A percentile compares a stretch with the other conserved stretches of the same genome.
These are phyloP conservation scores for Lagothrix lagotricha DNA, from an alignment of 2,797 vertebrate genomes.

Conservation along the genomic window DNA sequence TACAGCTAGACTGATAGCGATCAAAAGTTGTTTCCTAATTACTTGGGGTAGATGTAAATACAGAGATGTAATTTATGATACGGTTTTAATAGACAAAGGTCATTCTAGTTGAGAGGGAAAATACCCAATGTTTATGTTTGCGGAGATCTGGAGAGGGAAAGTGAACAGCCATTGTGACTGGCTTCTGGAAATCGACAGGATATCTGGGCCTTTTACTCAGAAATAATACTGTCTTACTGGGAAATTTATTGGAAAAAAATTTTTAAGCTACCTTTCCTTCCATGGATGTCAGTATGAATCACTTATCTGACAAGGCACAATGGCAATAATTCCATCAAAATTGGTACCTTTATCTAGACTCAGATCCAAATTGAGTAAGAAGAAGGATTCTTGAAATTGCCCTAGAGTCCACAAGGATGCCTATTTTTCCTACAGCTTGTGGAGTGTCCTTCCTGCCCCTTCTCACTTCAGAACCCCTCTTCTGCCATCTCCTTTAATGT, in stretches of 20 bases:
- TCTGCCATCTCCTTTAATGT: background rate
- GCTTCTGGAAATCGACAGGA: background rate
- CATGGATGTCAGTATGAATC: background rate
- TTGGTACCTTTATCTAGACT: background rate
- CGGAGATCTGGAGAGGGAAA: background rate
- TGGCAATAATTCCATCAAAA: constrained; percentile 14
- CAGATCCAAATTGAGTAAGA: background rate
- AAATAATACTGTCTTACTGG: background rate
- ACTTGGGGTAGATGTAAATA: constrained; percentile 20
- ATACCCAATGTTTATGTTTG: background rate
- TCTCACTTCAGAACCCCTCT: background rate
- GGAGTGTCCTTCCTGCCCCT: background rate
- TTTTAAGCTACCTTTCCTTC: background rate
- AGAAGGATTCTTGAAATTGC: background rate
- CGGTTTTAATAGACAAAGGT: constrained; percentile 29
- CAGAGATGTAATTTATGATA: constrained; percentile 23
- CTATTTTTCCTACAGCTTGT: background rate
- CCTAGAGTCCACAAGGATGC: background rate
- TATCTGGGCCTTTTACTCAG: background rate
- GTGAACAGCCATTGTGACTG: background rate
- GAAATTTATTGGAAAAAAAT: background rate
- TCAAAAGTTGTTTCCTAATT: constrained; percentile 56
- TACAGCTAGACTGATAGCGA: constrained; percentile 49
- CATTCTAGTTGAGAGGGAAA: background rate
- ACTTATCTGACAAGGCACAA: background rate